Percentiles rank a stretch among this genome's conserved stretches.
phyloP scores from a whole-genome alignment of 30 jellyfish, hydroid and myxozoan genomes.

The Hydractinia symbiolongicarpus region DNA sequence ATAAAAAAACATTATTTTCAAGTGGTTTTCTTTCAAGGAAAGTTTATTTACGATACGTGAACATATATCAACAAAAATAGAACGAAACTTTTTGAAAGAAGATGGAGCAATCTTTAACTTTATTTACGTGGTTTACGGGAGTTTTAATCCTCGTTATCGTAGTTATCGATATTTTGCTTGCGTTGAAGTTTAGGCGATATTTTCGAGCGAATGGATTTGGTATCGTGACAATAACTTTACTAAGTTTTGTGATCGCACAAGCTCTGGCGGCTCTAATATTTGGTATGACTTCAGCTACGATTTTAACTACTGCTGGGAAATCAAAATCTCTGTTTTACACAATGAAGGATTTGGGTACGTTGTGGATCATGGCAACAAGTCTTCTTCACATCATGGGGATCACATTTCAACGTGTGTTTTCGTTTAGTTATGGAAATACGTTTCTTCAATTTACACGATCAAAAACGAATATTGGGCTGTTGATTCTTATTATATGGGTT shows the following conservation, averaged over 20 bases:
- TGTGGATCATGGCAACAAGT: constrained; percentile 24
- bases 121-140: constrained; percentile 34
- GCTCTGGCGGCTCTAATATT: neutral
- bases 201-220: constrained; percentile 40
- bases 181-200: constrained; percentile 31
- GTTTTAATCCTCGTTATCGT: constrained; percentile 6
- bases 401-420: constrained; percentile 34
- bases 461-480: constrained; percentile 9
- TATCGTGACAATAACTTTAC: constrained; percentile 22
- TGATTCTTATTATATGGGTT: constrained; percentile 19
- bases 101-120: constrained; percentile 21
- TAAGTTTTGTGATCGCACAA: constrained; percentile 18
- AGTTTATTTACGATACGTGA: too few species aligned
- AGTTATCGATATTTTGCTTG: constrained; percentile 11
- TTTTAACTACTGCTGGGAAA: constrained; percentile 15
- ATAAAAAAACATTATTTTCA: too few species aligned
- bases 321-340: neutral
- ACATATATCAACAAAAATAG: too few species aligned
- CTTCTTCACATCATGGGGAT: constrained; percentile 27
- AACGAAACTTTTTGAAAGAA: neutral
- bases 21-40: too few species aligned
- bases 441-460: constrained; percentile 17
- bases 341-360: constrained; percentile 3
- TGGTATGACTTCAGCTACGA: neutral
- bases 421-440: constrained; percentile 6